Conservation (phyloP, 1,140 invertebrate genomes). For the Lepeophtheirus salmonis region DNA sequence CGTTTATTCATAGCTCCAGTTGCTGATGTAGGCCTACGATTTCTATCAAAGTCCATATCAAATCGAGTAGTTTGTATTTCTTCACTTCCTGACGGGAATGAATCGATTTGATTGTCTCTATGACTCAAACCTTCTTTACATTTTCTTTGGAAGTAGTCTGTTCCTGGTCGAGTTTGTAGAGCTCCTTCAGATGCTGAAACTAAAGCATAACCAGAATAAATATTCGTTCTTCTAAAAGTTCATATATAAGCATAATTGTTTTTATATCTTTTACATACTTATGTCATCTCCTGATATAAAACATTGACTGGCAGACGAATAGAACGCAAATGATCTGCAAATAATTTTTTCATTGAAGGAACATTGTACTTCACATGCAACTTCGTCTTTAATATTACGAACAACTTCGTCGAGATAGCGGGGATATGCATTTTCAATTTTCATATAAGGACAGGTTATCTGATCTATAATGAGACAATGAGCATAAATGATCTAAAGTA, state of each 20-base stretch:
- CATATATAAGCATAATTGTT: background rate
- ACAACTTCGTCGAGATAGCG: constrained; percentile 29
- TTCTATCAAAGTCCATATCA: too few relatives aligned
- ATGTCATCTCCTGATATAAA: constrained; percentile 26
- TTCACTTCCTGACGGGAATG: too few relatives aligned
- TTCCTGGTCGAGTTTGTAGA: constrained; percentile 27
- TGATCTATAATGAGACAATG: constrained; percentile 17
- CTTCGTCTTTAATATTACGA: constrained; percentile 26
- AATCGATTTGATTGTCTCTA: too few relatives aligned
- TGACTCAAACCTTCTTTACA: constrained; percentile 24
- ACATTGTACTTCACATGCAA: constrained; percentile 29
- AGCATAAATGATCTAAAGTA: background rate
- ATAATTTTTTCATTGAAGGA: constrained; percentile 28
- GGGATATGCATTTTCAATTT: constrained; percentile 20
- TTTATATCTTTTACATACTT: constrained; percentile 20
- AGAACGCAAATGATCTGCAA: constrained; percentile 31
- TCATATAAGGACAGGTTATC: constrained; percentile 23
- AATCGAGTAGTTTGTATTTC: too few relatives aligned
- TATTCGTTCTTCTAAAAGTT: background rate
- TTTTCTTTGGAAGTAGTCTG: constrained; percentile 29
- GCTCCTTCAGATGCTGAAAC: constrained; percentile 27
- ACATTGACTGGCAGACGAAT: constrained; percentile 30
- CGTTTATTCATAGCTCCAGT: too few relatives aligned
- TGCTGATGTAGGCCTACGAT: too few relatives aligned
- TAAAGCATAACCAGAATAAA: constrained; percentile 19